Percentiles rank a stretch among this genome's conserved stretches.
Evolutionary conservation across 2,113 vertebrate species (phyloP).

Genomic region (Mystacornis crossleyi): DNA sequence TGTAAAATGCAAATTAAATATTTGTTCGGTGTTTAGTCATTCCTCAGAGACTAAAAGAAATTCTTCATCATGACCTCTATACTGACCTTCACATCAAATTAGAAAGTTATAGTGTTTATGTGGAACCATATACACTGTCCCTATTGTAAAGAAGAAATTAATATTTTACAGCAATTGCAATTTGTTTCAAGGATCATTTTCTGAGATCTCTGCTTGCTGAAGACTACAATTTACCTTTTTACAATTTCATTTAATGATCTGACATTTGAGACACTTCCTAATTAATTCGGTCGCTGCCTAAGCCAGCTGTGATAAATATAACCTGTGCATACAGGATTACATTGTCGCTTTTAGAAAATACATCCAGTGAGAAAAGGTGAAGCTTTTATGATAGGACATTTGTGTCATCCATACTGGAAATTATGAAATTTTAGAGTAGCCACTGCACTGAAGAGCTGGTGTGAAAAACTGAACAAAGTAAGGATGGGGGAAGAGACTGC

Average conservation of each 20-base stretch:
- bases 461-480: background rate
- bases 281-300: slow-evolving; percentile 53
- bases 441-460: background rate
- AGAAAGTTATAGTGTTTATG: slow-evolving; percentile 36
- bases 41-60: slow-evolving; percentile 2
- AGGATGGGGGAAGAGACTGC: background rate
- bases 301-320: slow-evolving; percentile 51
- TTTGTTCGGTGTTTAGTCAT: background rate
- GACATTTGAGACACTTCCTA: slow-evolving; percentile 58
- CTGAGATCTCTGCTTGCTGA: slow-evolving; percentile 12
- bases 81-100: slow-evolving; percentile 13
- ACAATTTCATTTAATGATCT: slow-evolving; percentile 57
- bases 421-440: background rate
- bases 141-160: slow-evolving; percentile 17
- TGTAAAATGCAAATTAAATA: slow-evolving; percentile 55
- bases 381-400: background rate
- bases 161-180: background rate
- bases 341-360: background rate
- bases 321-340: slow-evolving; percentile 5
- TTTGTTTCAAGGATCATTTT: slow-evolving; percentile 25
- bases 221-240: slow-evolving; percentile 59
- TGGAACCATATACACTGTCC: background rate
- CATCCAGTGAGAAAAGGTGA: background rate
- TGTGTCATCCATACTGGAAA: background rate
- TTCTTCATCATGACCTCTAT: background rate